A percentile compares a stretch with the other conserved stretches of the same genome.
Evolutionary conservation across 1,140 invertebrate species (phyloP).

Genomic region (Monochamus saltuarius): DNA sequence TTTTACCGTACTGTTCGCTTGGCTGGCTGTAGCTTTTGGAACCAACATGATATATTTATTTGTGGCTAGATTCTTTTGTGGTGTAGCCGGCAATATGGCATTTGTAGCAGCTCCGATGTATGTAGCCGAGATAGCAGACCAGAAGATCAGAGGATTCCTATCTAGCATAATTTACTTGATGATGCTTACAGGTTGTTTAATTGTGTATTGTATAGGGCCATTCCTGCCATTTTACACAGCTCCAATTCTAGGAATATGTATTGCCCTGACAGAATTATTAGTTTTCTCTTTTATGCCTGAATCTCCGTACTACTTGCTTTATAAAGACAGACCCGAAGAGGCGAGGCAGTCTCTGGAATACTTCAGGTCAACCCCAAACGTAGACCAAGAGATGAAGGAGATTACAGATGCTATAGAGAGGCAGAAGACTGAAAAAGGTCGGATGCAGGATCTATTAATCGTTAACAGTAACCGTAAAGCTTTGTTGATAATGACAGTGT

Average conservation of each 20-base stretch:
- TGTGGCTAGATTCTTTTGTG: conserved; percentile 52
- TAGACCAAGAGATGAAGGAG: conserved; percentile 52
- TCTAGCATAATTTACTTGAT: conserved; percentile 44
- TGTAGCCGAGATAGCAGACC: conserved; percentile 47
- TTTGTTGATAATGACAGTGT: conserved; percentile 45
- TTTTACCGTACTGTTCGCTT: conserved; percentile 62
- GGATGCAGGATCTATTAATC: conserved; percentile 32
- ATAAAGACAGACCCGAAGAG: conserved; percentile 47
- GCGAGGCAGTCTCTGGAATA: conserved; percentile 55
- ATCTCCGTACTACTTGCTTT: conserved; percentile 33
- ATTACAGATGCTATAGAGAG: conserved; percentile 41
- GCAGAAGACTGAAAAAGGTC: conserved; percentile 28
- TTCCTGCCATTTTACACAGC: conserved; percentile 33
- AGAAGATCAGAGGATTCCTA: conserved; percentile 44
- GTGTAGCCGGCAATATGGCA: conserved; percentile 39
- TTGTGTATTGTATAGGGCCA: conserved; percentile 41
- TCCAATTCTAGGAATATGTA: conserved; percentile 16
- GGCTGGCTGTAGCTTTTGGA: conserved; percentile 59
- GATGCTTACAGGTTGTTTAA: conserved; percentile 40
- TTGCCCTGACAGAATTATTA: conserved; percentile 22
- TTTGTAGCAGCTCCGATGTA: conserved; percentile 48
- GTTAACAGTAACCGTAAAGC: conserved; percentile 36
- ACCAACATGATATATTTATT: conserved; percentile 53
- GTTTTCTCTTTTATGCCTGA: conserved; percentile 33
- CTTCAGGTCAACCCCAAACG: conserved; percentile 53